A percentile compares a stretch with the other conserved stretches of the same genome.
Evolutionary conservation across 2,797 vertebrate species (phyloP).

Genomic region (Darevskia nairensis): DNA sequence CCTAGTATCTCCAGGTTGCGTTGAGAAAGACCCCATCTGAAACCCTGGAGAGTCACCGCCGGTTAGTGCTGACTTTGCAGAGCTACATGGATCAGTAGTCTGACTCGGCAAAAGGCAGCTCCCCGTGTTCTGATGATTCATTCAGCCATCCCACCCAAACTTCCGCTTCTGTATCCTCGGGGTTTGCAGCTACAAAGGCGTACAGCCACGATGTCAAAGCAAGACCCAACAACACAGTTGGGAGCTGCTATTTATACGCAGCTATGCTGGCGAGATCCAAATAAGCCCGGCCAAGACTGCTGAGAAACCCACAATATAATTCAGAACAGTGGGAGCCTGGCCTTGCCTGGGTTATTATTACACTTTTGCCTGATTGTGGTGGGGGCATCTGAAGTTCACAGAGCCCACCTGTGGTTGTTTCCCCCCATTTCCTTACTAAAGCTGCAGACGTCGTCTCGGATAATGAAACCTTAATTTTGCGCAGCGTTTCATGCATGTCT

Average conservation of each 20-base stretch:
- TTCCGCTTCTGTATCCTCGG: rapidly evolving
- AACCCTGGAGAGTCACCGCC: too few species aligned
- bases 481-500: slow-evolving; percentile 47
- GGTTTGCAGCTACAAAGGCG: background rate
- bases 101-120: too few species aligned
- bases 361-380: slow-evolving; percentile 25
- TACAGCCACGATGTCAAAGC: background rate
- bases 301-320: slow-evolving; percentile 64
- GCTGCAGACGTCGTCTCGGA: slow-evolving; percentile 41
- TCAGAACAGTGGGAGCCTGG: slow-evolving; percentile 57
- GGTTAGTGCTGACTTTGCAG: too few species aligned
- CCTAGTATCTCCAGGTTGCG: too few species aligned
- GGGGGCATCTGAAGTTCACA: slow-evolving; percentile 66
- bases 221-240: background rate
- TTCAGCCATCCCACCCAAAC: background rate
- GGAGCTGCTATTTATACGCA: slow-evolving; percentile 56
- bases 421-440: slow-evolving; percentile 48
- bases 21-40: too few species aligned
- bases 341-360: slow-evolving; percentile 73
- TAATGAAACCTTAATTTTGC: slow-evolving; percentile 64
- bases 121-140: too few species aligned
- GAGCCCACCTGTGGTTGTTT: slow-evolving; percentile 53
- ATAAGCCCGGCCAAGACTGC: slow-evolving; percentile 14
- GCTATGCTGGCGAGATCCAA: slow-evolving; percentile 44
- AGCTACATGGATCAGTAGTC: too few species aligned